A percentile compares a stretch with the other conserved stretches of the same genome.
phyloP scores from a whole-genome alignment of 2,888 invertebrate genomes.

The Morpho deidamia region DNA sequence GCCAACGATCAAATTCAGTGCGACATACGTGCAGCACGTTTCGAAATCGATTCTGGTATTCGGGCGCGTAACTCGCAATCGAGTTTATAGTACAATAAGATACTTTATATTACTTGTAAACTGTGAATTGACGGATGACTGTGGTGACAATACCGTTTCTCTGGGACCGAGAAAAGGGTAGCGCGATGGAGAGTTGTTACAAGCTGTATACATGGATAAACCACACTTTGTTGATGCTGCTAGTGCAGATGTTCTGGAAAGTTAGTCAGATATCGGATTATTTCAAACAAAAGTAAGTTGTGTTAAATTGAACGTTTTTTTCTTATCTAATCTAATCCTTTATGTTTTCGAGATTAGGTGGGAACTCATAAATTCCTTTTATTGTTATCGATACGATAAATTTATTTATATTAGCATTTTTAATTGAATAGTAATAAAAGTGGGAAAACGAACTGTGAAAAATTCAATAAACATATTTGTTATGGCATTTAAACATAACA shows the following conservation, averaged over 20 bases:
- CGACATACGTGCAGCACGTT: slow-evolving; percentile 38
- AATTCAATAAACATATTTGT: too few relatives aligned
- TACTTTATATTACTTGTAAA: background rate
- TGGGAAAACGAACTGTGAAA: too few relatives aligned
- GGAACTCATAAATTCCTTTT: too few relatives aligned
- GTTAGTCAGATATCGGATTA: slow-evolving; percentile 70
- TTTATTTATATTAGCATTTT: too few relatives aligned
- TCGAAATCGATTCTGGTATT: slow-evolving; percentile 12
- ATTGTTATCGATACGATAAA: too few relatives aligned
- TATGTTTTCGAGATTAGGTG: too few relatives aligned
- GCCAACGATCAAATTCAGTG: slow-evolving; percentile 44
- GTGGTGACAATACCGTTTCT: slow-evolving; percentile 59
- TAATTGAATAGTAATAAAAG: too few relatives aligned
- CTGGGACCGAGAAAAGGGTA: slow-evolving; percentile 55
- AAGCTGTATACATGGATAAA: slow-evolving; percentile 71
- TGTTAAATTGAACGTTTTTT: background rate
- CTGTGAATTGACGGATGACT: slow-evolving; percentile 63
- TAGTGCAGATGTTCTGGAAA: slow-evolving; percentile 73
- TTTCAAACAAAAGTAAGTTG: slow-evolving; percentile 66
- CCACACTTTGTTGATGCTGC: slow-evolving; percentile 65
- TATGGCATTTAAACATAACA: too few relatives aligned
- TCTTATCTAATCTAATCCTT: background rate
- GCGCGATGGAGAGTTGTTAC: slow-evolving; percentile 66
- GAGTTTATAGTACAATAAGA: background rate
- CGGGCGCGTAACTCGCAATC: slow-evolving; percentile 10